These are phyloP conservation scores for Xylocampa areola DNA, from an alignment of 2,888 invertebrate species.

Conservation along the genomic window DNA sequence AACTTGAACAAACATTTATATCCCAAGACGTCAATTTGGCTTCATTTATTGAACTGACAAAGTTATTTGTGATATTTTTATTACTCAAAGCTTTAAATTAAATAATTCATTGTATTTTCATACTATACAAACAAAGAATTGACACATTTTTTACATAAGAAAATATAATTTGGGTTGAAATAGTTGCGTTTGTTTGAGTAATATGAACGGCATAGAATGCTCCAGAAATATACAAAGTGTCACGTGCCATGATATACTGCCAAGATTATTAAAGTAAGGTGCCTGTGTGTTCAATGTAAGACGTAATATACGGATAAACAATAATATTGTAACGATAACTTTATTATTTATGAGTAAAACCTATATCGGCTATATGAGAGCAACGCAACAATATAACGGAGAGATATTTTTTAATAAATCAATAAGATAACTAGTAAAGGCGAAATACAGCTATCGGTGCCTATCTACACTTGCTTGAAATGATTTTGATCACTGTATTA, in stretches of 20 bases:
- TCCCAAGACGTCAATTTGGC: conserved; percentile 61
- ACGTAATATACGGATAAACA: conserved; percentile 70
- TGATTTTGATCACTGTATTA: conserved; percentile 3
- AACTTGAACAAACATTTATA: conserved; percentile 23
- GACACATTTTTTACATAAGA: conserved; percentile 56
- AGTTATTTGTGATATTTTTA: conserved; percentile 78
- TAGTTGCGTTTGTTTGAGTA: conserved; percentile 49
- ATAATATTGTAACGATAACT: conserved; percentile 62
- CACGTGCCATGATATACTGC: conserved; percentile 84
- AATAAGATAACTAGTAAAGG: conserved; percentile 10
- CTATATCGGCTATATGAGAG: conserved; percentile 41
- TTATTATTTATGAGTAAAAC: conserved; percentile 41
- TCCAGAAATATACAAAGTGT: conserved; percentile 61
- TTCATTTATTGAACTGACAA: conserved; percentile 65
- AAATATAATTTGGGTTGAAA: conserved; percentile 53
- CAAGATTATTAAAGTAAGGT: conserved; percentile 82
- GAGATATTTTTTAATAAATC: too few relatives aligned
- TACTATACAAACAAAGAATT: conserved; percentile 60
- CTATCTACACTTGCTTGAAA: not conserved
- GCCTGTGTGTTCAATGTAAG: conserved; percentile 87
- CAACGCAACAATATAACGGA: conserved; percentile 15
- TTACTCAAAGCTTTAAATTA: conserved; percentile 75
- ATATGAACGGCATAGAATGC: conserved; percentile 59
- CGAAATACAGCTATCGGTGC: conserved; percentile 26
- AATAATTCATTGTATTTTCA: conserved; percentile 64